A percentile compares a stretch with the other conserved stretches of the same genome.
Evolutionary conservation across 2,797 vertebrate genomes (phyloP).

Genomic region (Molossus molossus): DNA sequence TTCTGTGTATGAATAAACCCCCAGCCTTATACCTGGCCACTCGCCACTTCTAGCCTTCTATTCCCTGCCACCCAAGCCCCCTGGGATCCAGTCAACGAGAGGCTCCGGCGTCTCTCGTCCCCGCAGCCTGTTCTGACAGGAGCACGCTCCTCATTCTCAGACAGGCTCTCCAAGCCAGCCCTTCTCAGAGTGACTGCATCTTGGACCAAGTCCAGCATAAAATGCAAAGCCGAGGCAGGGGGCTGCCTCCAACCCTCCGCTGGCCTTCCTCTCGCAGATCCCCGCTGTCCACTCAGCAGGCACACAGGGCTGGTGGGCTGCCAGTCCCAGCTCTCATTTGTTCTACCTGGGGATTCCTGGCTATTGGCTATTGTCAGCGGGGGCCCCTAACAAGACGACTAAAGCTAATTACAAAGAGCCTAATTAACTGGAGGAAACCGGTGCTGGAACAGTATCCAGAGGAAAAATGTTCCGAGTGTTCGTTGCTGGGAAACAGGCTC

Average conservation of each 20-base stretch:
- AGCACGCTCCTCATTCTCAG: background rate
- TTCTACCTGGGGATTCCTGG: conserved; percentile 83
- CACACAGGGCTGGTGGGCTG: conserved; percentile 58
- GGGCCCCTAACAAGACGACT: conserved; percentile 87
- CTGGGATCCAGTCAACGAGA: background rate
- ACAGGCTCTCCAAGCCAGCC: background rate
- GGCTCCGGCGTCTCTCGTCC: background rate
- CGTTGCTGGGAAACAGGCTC: conserved; percentile 90
- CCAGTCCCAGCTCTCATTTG: conserved; percentile 68
- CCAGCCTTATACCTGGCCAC: background rate
- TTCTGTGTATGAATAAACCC: background rate
- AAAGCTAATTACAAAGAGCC: conserved; percentile 89
- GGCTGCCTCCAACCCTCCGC: background rate
- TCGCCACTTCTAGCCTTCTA: background rate
- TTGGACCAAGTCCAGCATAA: conserved; percentile 65
- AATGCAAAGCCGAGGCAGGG: background rate
- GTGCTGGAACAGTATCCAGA: conserved; percentile 88
- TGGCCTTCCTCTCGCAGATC: background rate
- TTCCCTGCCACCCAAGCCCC: background rate
- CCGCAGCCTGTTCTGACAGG: background rate
- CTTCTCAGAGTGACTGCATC: background rate
- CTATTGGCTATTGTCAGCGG: conserved; percentile 85
- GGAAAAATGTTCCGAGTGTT: conserved; percentile 87
- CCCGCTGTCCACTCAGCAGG: conserved; percentile 37
- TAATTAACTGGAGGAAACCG: conserved; percentile 90